Evolutionary conservation across 2,888 invertebrate genomes (phyloP).

Genomic region (Lumbricus terrestris): DNA sequence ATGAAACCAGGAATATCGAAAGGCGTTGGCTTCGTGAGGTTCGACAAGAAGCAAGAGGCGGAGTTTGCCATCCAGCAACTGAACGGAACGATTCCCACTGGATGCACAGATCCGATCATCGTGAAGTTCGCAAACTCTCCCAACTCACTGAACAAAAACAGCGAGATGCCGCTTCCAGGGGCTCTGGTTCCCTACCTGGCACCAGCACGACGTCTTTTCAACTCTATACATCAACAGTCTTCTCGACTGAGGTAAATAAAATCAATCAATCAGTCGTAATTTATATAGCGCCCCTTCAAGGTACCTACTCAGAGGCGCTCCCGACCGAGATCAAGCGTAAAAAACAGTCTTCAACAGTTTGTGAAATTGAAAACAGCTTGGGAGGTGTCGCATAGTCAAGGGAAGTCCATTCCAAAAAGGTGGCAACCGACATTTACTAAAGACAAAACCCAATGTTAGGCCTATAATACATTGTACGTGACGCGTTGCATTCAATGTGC

Average conservation of each 20-base stretch:
- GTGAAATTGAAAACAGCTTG: too few species aligned
- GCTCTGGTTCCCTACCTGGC: slow-evolving; percentile 51
- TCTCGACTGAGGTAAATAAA: neutral
- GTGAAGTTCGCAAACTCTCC: slow-evolving; percentile 93
- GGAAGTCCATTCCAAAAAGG: too few species aligned
- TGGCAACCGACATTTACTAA: too few species aligned
- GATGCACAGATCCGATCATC: slow-evolving; percentile 82
- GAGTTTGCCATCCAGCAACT: slow-evolving; percentile 86
- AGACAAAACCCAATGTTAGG: too few species aligned
- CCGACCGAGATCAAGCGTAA: too few species aligned
- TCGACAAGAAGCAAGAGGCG: slow-evolving; percentile 85
- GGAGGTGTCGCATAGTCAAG: too few species aligned
- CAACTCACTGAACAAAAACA: slow-evolving; percentile 57
- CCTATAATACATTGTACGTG: too few species aligned
- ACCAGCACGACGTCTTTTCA: slow-evolving; percentile 67
- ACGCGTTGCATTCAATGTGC: too few species aligned
- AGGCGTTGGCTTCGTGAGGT: slow-evolving; percentile 89
- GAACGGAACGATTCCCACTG: slow-evolving; percentile 83
- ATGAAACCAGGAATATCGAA: slow-evolving; percentile 73
- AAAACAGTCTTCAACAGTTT: too few species aligned
- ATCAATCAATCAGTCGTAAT: too few species aligned
- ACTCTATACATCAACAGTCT: neutral
- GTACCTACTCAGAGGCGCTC: too few species aligned
- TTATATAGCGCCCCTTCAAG: too few species aligned
- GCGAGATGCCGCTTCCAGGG: slow-evolving; percentile 45